phyloP scores from a whole-genome alignment of 2,888 invertebrate genomes.

The Melikaiella ostensackeni region DNA sequence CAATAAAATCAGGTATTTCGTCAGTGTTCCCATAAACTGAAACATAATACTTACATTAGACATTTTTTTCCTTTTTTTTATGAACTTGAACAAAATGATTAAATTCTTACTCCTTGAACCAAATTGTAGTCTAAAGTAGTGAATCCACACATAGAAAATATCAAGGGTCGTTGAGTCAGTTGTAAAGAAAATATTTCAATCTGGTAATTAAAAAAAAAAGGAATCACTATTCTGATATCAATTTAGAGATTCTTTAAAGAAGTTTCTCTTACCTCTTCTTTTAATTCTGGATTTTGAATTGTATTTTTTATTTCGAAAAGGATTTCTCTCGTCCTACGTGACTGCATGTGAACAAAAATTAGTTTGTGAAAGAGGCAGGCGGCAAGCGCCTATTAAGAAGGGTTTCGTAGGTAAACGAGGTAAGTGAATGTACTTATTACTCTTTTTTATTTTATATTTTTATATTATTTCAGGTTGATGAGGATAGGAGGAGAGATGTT shows the following conservation, averaged over 20 bases:
- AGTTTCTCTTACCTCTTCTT: neutral
- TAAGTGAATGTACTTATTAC: no score
- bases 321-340: neutral
- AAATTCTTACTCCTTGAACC: neutral
- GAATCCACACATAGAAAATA: constrained; percentile 18
- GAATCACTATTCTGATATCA: neutral
- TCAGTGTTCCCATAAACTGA: neutral
- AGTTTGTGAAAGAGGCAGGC: no score
- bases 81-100: neutral
- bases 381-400: no score
- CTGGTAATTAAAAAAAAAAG: constrained; percentile 31
- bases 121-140: neutral
- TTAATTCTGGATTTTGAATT: neutral
- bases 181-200: constrained; percentile 52
- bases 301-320: neutral
- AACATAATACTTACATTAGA: no score
- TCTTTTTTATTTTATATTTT: no score
- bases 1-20: neutral
- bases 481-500: no score
- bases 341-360: neutral
- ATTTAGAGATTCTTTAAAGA: neutral
- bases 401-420: no score
- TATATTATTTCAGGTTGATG: no score
- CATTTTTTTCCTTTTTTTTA: neutral
- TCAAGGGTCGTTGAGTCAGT: constrained; percentile 39